Evolutionary conservation across 2,113 vertebrate species (phyloP).

Genomic region (Datnioides undecimradiatus): DNA sequence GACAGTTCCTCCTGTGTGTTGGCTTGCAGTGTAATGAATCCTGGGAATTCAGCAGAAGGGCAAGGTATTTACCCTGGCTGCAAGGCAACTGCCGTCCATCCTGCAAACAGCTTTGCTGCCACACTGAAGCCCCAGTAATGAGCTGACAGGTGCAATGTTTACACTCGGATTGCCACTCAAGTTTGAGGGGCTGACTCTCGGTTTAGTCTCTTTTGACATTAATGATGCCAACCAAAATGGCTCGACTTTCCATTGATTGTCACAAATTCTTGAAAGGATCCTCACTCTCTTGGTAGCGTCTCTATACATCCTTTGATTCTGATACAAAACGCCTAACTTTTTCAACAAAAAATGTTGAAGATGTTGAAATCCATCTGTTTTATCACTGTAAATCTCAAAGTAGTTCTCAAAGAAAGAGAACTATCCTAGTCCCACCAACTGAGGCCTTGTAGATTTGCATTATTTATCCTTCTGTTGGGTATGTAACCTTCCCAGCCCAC

Average conservation of each 20-base stretch:
- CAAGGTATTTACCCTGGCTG: constrained; percentile 77
- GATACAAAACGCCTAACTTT: neutral
- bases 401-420: neutral
- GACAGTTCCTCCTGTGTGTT: constrained; percentile 73
- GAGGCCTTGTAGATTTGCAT: constrained; percentile 1
- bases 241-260: constrained; percentile 59
- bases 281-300: neutral
- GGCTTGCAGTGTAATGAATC: constrained; percentile 77
- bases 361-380: constrained; percentile 1
- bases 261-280: constrained; percentile 50
- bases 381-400: constrained; percentile 11
- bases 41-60: constrained; percentile 76
- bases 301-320: neutral
- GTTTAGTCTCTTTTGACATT: constrained; percentile 65
- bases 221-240: constrained; percentile 65
- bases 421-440: neutral
- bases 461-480: neutral
- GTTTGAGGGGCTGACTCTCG: constrained; percentile 64
- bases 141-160: constrained; percentile 82
- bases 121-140: constrained; percentile 78
- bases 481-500: neutral
- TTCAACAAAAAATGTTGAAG: no score
- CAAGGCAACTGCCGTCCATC: constrained; percentile 70
- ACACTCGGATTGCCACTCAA: constrained; percentile 74
- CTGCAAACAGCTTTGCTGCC: constrained; percentile 65